Percentiles rank a stretch among this genome's conserved stretches.
These are phyloP conservation scores for Crotalus viridis DNA, from an alignment of 2,113 vertebrate genomes.

Conservation along the genomic window DNA sequence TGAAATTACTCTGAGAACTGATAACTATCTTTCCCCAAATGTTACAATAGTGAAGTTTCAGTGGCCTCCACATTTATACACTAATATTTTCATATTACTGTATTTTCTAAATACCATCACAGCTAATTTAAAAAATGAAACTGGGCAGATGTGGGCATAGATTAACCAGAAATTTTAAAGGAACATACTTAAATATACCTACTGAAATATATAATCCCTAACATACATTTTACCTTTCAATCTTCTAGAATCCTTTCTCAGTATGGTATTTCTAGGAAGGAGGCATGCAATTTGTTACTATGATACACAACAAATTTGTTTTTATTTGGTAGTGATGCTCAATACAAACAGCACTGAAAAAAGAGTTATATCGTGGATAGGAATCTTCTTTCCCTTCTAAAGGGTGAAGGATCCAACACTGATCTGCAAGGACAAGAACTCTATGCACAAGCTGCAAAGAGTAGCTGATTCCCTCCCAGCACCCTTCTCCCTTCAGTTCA, in stretches of 20 bases:
- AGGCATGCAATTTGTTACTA: neutral
- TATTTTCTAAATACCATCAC: neutral
- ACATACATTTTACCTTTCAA: neutral
- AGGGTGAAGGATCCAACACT: neutral
- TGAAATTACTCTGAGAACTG: neutral
- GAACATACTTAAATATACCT: neutral
- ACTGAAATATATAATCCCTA: neutral
- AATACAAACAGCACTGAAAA: neutral
- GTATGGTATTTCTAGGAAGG: neutral
- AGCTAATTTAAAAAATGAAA: neutral
- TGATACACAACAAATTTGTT: neutral
- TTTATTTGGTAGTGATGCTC: neutral
- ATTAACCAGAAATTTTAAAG: neutral
- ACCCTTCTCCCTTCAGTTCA: neutral
- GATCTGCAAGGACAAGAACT: neutral
- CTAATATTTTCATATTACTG: neutral
- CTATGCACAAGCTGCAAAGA: neutral
- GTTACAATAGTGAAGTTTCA: neutral
- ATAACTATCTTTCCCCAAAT: neutral
- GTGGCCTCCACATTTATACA: neutral
- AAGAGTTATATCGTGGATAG: neutral
- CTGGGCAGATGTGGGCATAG: neutral
- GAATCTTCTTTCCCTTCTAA: neutral
- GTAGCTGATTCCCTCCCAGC: neutral
- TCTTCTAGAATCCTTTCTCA: neutral